Conservation (phyloP, 2,113 vertebrate genomes). For the Tauraco erythrolophus region DNA sequence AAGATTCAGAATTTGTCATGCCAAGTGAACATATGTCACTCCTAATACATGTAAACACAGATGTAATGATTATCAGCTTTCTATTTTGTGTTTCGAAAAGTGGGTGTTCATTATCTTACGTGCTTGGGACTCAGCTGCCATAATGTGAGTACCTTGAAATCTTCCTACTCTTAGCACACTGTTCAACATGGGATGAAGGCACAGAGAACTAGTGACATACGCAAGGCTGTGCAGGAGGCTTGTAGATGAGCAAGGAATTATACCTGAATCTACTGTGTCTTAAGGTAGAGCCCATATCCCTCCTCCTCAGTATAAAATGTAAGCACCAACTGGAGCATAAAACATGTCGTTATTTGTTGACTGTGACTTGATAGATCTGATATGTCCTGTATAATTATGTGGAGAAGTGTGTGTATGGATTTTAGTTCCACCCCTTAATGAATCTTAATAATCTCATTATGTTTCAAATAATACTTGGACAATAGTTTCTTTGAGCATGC, state of each 20-base stretch:
- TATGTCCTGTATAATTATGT: background rate
- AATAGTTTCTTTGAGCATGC: background rate
- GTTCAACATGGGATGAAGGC: background rate
- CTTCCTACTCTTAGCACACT: background rate
- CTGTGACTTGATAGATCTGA: background rate
- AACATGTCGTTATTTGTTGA: background rate
- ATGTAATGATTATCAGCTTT: background rate
- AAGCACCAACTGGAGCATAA: background rate
- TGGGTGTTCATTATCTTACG: fast-evolving
- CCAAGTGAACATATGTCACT: fast-evolving
- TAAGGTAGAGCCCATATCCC: background rate
- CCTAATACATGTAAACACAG: background rate
- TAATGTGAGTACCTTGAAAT: background rate
- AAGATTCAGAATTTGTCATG: background rate
- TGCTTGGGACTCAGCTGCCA: background rate
- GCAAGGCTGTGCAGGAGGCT: background rate
- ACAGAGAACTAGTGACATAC: background rate
- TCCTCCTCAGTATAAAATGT: background rate
- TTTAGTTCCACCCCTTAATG: background rate
- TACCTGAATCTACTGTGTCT: background rate
- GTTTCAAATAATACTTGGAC: background rate
- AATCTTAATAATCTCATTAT: background rate
- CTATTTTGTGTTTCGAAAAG: background rate
- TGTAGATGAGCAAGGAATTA: background rate
- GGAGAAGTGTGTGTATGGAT: background rate